Percentiles rank a stretch among this genome's conserved stretches.
Evolutionary conservation across 2,797 vertebrate genomes (phyloP).

Genomic region (Dicrostonyx torquatus): DNA sequence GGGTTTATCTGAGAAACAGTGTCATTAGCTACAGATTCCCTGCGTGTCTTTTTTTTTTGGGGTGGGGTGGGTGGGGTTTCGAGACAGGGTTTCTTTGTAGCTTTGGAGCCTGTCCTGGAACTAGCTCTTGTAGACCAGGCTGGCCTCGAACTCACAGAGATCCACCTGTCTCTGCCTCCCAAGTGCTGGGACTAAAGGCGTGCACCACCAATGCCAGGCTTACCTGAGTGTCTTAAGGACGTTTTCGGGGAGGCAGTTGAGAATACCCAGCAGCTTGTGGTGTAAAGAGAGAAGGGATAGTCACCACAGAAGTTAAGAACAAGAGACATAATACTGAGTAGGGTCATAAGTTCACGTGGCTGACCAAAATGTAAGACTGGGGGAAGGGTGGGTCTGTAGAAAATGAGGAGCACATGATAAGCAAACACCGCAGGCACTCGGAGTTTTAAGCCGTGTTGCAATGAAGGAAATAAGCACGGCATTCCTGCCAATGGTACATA

Average conservation of each 20-base stretch:
- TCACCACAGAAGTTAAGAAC: not conserved
- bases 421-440: not conserved
- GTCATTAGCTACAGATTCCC: not conserved
- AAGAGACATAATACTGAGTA: not conserved
- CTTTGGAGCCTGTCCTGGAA: too few species aligned
- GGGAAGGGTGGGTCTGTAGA: not conserved
- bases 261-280: not conserved
- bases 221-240: not conserved
- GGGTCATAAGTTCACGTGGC: not conserved
- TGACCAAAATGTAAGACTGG: not conserved
- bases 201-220: too few species aligned
- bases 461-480: not conserved
- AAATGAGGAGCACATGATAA: not conserved
- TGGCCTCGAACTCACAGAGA: too few species aligned
- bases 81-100: too few species aligned
- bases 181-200: too few species aligned
- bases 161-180: too few species aligned
- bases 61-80: too few species aligned
- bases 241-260: not conserved
- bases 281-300: not conserved
- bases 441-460: not conserved
- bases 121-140: too few species aligned
- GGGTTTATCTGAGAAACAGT: constrained; percentile 12
- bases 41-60: not conserved
- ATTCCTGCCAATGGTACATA: not conserved